A percentile compares a stretch with the other conserved stretches of the same genome.
Conservation (phyloP, 2,797 vertebrate species). For the Enteromius treurensis region DNA sequence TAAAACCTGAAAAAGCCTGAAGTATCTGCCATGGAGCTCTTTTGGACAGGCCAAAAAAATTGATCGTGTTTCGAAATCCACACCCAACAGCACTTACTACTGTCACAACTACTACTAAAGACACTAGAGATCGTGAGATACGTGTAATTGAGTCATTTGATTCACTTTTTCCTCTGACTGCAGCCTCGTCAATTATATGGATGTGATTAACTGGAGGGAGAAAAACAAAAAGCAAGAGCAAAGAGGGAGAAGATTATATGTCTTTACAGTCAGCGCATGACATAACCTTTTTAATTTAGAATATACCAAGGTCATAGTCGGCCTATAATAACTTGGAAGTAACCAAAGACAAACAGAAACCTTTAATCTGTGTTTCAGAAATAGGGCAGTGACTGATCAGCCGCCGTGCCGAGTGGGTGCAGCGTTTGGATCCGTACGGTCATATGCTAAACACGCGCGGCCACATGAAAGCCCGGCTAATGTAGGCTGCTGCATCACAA, state of each 20-base stretch:
- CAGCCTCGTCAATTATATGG: constrained; percentile 42
- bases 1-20: neutral
- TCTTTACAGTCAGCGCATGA: constrained; percentile 66
- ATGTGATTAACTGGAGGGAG: constrained; percentile 56
- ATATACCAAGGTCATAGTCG: constrained; percentile 66
- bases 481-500: constrained; percentile 70
- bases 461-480: constrained; percentile 57
- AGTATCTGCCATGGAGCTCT: neutral
- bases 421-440: constrained; percentile 58
- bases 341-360: constrained; percentile 74
- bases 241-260: constrained; percentile 66
- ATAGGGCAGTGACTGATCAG: constrained; percentile 59
- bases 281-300: constrained; percentile 71
- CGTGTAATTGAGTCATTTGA: neutral
- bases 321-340: constrained; percentile 71
- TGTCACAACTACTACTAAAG: neutral
- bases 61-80: neutral
- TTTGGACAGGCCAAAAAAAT: neutral
- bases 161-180: constrained; percentile 42
- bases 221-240: constrained; percentile 52
- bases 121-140: neutral
- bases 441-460: constrained; percentile 61
- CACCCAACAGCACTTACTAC: neutral
- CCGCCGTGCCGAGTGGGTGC: constrained; percentile 49
- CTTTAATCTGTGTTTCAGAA: constrained; percentile 69